These are phyloP conservation scores for Heliangelus exortis DNA, from an alignment of 2,797 vertebrate species.

Conservation along the genomic window DNA sequence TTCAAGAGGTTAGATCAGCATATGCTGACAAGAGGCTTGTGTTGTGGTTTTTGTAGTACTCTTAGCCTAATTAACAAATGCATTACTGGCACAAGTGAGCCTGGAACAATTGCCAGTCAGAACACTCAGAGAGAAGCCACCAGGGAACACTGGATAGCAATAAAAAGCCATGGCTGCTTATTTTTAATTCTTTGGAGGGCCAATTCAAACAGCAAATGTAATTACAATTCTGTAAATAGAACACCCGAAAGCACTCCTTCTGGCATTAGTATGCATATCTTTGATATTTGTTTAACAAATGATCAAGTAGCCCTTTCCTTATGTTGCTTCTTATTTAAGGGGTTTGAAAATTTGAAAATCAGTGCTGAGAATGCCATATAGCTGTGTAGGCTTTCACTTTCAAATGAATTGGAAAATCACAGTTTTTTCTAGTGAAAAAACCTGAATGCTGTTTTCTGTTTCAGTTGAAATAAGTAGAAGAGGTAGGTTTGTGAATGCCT, in stretches of 20 bases:
- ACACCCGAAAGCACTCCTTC: conserved; percentile 70
- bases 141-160: conserved; percentile 63
- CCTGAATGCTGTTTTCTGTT: background rate
- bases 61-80: conserved; percentile 51
- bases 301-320: conserved; percentile 54
- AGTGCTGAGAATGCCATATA: background rate
- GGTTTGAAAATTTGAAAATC: conserved; percentile 40
- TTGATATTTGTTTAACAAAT: conserved; percentile 74
- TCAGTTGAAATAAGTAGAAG: background rate
- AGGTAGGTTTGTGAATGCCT: background rate
- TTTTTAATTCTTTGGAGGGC: conserved; percentile 74
- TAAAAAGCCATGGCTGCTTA: conserved; percentile 54
- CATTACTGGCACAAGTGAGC: conserved; percentile 15
- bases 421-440: background rate
- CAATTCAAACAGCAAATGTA: conserved; percentile 75
- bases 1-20: conserved; percentile 34
- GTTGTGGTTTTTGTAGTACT: conserved; percentile 43
- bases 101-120: conserved; percentile 52
- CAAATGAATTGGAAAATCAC: background rate
- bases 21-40: conserved; percentile 26
- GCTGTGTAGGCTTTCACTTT: background rate
- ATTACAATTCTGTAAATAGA: conserved; percentile 76
- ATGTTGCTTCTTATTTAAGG: conserved; percentile 56
- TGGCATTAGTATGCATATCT: conserved; percentile 59
- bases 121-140: conserved; percentile 44